phyloP scores from a whole-genome alignment of 2,797 vertebrate species.

The Caiman crocodilus region DNA sequence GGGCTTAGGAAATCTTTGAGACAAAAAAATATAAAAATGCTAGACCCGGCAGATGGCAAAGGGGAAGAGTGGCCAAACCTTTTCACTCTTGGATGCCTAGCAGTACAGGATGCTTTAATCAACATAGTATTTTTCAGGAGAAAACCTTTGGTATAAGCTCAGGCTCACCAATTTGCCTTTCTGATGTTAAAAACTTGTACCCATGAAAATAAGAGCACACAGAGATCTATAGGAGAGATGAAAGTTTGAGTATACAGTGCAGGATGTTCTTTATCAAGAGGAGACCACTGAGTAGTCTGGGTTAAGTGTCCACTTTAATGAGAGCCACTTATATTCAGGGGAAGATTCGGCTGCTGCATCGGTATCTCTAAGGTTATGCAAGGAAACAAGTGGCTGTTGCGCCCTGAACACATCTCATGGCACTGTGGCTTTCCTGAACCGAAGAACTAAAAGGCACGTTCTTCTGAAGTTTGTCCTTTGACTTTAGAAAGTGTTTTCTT shows the following conservation, averaged over 20 bases:
- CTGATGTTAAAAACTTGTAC: neutral
- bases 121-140: neutral
- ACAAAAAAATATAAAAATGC: accelerated
- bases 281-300: neutral
- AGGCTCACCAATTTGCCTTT: no score
- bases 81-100: neutral
- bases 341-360: accelerated
- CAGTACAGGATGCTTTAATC: neutral
- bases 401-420: accelerated
- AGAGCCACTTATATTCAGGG: neutral
- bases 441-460: neutral
- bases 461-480: neutral
- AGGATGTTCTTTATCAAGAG: neutral
- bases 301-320: neutral
- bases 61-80: neutral
- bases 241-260: neutral
- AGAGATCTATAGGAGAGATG: neutral
- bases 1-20: neutral
- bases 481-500: conserved; percentile 11
- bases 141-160: neutral
- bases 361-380: neutral
- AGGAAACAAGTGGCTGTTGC: neutral
- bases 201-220: neutral
- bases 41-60: neutral
- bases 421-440: neutral